These are phyloP conservation scores for Schizopygopsis pylzovi DNA, from an alignment of 2,797 vertebrate genomes.

Conservation along the genomic window DNA sequence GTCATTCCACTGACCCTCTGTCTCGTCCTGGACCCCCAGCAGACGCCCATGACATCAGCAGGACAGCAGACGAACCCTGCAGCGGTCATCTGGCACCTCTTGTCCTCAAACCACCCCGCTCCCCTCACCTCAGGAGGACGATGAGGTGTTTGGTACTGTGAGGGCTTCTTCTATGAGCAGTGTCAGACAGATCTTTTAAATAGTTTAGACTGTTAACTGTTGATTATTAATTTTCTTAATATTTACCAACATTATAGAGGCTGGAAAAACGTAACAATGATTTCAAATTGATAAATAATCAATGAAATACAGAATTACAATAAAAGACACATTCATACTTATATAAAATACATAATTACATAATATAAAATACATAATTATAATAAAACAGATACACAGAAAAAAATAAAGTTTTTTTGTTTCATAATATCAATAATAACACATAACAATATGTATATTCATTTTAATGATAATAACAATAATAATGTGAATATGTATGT, in stretches of 20 bases:
- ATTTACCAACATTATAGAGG: background rate
- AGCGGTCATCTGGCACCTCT: slow-evolving; percentile 25
- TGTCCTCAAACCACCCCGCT: slow-evolving; percentile 24
- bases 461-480: background rate
- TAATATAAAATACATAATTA: background rate
- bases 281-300: background rate
- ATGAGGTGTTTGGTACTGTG: background rate
- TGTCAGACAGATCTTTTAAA: background rate
- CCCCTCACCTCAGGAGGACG: background rate
- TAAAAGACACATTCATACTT: background rate
- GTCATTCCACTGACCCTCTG: slow-evolving; percentile 52
- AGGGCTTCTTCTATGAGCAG: background rate
- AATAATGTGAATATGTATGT: background rate
- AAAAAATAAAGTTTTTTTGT: no score
- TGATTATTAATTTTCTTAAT: background rate
- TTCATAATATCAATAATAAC: no score
- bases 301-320: background rate
- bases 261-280: background rate
- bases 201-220: background rate
- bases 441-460: no score
- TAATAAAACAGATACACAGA: no score
- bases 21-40: slow-evolving; percentile 53
- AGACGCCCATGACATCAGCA: slow-evolving; percentile 54
- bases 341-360: background rate
- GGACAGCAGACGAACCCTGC: slow-evolving; percentile 29